Evolutionary conservation across 2,113 vertebrate species (phyloP), one percentile per base, ranked within the genome.

Genomic region (Phylloscopus trochiloides): DNA sequence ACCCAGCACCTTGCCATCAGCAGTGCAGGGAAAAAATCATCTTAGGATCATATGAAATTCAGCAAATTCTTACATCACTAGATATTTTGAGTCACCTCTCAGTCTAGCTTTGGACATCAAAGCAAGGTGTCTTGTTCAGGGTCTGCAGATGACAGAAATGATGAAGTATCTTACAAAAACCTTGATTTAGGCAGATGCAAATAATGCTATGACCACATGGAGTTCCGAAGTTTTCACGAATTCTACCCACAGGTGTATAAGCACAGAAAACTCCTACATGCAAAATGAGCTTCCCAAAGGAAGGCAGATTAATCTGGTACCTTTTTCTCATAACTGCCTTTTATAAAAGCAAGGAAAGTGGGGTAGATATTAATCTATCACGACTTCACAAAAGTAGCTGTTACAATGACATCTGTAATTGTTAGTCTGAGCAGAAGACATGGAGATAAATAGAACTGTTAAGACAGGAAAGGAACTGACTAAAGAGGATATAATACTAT

Each of bases 331-430:
- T 52, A 87, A 92, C n/a, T 78, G 61, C 36, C 34, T 92, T 81
- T 78, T 75, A 66, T 28, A 88, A 93, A 88, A 89, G 89, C 86
- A 87, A 75, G 61, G 48, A 52, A 86, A 84, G 92, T 8, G 19
- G 10, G 40, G 68, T 61, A 94, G 94, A 81, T 95, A 86, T 59
- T 81, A 89, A 84, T 94, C 76, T 86, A 73, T 94, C 94, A 86
- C 7, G 21, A 91, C 81, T 87, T 91, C 51, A 94, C 59, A 95
- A 89, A 94, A 94, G 89, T 90, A 97, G 72, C 52, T 92, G 72
- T 85, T 93, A 81, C 88, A 48, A 31, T 91, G 92, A 94, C 91
- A 92, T 34, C 59, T 78, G 26, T 67, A 95, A 97, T 94, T 94
- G 70, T 59, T 89, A 94, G 84, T 91, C 47, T 95, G 79, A 95